Evolutionary conservation across 2,113 vertebrate species (phyloP).

Genomic region (Nettapus auritus): DNA sequence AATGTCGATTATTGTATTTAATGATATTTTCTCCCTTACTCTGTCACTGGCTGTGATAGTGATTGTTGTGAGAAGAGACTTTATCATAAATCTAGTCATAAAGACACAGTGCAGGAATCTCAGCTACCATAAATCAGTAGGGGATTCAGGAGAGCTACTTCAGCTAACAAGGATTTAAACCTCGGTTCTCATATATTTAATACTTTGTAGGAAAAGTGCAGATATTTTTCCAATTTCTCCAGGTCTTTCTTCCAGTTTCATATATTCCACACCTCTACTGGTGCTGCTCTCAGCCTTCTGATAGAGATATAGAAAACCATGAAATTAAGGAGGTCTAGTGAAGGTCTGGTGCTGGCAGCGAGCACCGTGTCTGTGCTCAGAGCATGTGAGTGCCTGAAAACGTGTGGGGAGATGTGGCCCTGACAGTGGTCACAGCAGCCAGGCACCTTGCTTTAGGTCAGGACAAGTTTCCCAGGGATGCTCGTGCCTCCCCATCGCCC

Average conservation of each 20-base stretch:
- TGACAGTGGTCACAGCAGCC: rapidly evolving
- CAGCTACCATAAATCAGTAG: not conserved
- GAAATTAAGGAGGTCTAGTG: not conserved
- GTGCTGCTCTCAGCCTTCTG: not conserved
- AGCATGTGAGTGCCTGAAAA: not conserved
- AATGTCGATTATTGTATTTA: not conserved
- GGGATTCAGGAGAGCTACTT: not conserved
- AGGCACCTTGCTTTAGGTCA: not conserved
- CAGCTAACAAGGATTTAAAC: not conserved
- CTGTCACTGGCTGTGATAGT: not conserved
- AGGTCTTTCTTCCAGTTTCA: not conserved
- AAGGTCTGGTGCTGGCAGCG: not conserved
- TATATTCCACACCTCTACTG: not conserved
- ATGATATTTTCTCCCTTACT: not conserved
- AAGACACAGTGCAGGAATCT: not conserved
- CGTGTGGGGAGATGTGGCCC: rapidly evolving
- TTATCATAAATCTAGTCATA: not conserved
- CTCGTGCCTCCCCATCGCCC: not conserved
- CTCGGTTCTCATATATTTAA: not conserved
- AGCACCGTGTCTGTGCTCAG: rapidly evolving
- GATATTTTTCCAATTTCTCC: not conserved
- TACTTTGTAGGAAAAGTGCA: not conserved
- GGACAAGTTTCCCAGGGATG: not conserved
- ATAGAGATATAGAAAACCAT: not conserved
- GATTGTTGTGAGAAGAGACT: not conserved